Conservation (phyloP, 2,113 vertebrate genomes). For the Tauraco erythrolophus region DNA sequence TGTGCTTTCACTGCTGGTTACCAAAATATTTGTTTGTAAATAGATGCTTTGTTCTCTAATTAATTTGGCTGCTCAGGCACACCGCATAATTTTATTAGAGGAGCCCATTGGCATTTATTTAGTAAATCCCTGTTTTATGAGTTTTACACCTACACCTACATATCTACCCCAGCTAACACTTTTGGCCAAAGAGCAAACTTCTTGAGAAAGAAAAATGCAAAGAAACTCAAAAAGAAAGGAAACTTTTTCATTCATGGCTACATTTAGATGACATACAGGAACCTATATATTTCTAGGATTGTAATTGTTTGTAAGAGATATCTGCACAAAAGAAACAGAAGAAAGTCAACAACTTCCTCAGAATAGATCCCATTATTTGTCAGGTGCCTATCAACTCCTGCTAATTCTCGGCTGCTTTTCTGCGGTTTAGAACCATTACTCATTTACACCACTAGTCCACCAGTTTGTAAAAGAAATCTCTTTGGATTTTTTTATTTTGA, state of each 20-base stretch:
- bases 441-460: not conserved
- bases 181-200: not conserved
- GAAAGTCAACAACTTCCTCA: not conserved
- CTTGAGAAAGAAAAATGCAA: not conserved
- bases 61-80: not conserved
- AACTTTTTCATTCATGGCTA: not conserved
- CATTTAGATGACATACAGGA: not conserved
- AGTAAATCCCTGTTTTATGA: conserved; percentile 33
- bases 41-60: not conserved
- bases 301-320: not conserved
- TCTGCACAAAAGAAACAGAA: not conserved
- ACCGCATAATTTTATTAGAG: not conserved
- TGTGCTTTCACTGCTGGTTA: not conserved
- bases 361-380: not conserved
- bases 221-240: not conserved
- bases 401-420: not conserved
- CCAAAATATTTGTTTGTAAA: not conserved
- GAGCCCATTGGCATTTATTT: conserved; percentile 11
- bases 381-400: not conserved
- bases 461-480: not conserved
- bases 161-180: not conserved
- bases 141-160: not conserved
- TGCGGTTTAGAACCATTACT: not conserved
- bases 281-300: not conserved
- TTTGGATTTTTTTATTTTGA: not conserved